Conservation (phyloP, 2,113 vertebrate genomes). For the Pavo muticus region DNA sequence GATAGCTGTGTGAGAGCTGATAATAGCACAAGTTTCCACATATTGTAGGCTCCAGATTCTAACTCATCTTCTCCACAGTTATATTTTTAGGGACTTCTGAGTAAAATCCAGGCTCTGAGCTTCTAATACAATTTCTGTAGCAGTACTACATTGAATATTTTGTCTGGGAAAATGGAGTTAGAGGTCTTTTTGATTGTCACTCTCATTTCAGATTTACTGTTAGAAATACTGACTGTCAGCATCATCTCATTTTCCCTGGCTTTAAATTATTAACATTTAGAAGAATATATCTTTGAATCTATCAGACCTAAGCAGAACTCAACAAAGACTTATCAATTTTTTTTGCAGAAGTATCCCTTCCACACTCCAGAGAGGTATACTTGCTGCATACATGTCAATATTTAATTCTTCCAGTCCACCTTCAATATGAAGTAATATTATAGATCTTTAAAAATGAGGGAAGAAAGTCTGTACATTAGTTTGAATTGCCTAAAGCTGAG, state of each 20-base stretch:
- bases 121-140: neutral
- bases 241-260: neutral
- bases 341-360: neutral
- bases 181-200: neutral
- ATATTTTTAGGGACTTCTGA: neutral
- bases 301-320: neutral
- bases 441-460: neutral
- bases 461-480: neutral
- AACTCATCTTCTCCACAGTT: neutral
- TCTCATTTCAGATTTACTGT: neutral
- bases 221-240: neutral
- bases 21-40: neutral
- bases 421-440: neutral
- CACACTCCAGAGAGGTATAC: neutral
- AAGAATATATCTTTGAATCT: neutral
- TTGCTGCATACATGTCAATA: neutral
- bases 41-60: neutral
- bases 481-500: neutral
- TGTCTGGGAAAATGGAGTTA: neutral
- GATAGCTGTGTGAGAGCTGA: neutral
- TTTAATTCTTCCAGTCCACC: neutral
- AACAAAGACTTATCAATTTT: neutral
- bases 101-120: neutral
- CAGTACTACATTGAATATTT: neutral
- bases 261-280: neutral